Conservation (phyloP, 2,113 vertebrate genomes). For the Typhlomys cinereus region DNA sequence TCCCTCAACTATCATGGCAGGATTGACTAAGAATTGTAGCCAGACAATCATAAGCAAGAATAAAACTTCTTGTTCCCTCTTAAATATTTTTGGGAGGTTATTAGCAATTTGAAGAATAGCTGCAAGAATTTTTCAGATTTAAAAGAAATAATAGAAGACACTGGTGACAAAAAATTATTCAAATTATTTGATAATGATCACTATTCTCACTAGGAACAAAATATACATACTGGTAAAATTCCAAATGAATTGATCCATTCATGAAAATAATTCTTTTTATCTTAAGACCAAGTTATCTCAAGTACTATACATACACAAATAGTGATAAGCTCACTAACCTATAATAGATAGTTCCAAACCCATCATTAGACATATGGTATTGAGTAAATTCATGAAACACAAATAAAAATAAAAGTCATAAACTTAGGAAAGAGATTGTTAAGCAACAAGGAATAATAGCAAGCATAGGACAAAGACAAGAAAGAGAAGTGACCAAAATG, state of each 20-base stretch:
- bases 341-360: too few relatives aligned
- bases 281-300: neutral
- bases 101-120: neutral
- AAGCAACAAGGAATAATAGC: too few relatives aligned
- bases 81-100: neutral
- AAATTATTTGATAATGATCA: neutral
- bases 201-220: neutral
- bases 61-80: neutral
- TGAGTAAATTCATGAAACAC: too few relatives aligned
- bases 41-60: too few relatives aligned
- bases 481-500: too few relatives aligned
- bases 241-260: neutral
- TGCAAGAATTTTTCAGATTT: neutral
- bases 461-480: too few relatives aligned
- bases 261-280: neutral
- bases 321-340: too few relatives aligned
- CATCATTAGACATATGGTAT: too few relatives aligned
- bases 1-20: too few relatives aligned
- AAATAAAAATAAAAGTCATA: too few relatives aligned
- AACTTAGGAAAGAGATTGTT: too few relatives aligned
- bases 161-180: neutral
- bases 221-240: neutral
- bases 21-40: too few relatives aligned
- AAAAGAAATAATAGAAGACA: neutral
- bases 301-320: neutral